Base-by-base conservation (phyloP, 2,113 vertebrate species). In the Passer montanus region DNA sequence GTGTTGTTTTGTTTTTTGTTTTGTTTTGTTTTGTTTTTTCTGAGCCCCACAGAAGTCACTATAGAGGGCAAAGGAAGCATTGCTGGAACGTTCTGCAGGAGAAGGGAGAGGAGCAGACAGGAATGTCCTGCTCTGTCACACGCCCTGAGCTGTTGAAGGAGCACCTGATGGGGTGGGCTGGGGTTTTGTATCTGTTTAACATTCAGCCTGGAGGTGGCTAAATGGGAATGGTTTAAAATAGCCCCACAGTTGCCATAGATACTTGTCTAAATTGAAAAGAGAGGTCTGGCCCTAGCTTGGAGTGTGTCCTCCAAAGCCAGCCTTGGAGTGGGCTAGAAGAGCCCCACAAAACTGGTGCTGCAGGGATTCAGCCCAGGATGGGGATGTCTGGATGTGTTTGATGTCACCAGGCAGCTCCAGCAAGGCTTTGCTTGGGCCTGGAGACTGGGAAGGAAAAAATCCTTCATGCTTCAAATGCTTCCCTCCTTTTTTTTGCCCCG, bases 151-250 rank as follows among this genome's bases (percentile, higher is more conserved):
- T 60, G n/a, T 16, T 15, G 7, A 41, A 53, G 46, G 28, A 68
- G 58, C 1, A 5, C 26, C n/a, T 55, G 73, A n/a, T 49, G 44
- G 56, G 55, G 44, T 11, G 18, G 62, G 26, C 41, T 72, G 16
- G 44, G 7, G 6, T 8, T 28, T 44, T 83, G 62, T 53, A 22
- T 53, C 74, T 72, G 0, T 56, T 91, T 94, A 55, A 21, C 79
- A 68, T 85, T 47, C 50, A 77, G 1, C n/a, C 43, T 44, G 74
- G 86, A 88, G 94, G 85, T 11, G 12, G 62, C 60, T 87, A 30
- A 44, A 63, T 64, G 49, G 66, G 49, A 64, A 58, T 33, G 33
- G 35, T 87, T 94, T 84, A 55, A 97, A 94, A 95, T 93, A 95
- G 86, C 49, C 31, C 14, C 2, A 0, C 3, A 13, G 95, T 95